Conservation (phyloP, 2,797 vertebrate genomes). For the Sebastes taczanowskii region DNA sequence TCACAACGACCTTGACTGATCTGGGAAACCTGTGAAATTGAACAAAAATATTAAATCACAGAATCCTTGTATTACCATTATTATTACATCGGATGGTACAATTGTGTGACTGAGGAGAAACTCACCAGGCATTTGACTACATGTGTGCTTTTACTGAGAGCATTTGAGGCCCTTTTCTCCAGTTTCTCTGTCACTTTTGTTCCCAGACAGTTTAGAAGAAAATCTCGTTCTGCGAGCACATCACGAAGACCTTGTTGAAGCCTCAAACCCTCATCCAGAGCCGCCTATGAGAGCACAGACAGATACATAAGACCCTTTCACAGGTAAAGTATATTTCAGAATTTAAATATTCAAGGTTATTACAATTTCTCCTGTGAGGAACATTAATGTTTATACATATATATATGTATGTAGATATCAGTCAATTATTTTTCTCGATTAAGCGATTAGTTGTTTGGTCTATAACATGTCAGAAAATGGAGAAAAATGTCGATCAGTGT, state of each 20-base stretch:
- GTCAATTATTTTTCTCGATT: no score
- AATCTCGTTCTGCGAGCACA: constrained; percentile 18
- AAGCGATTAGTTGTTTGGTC: no score
- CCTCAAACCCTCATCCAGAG: constrained; percentile 42
- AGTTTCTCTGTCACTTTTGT: constrained; percentile 12
- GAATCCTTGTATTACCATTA: not conserved
- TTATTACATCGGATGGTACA: not conserved
- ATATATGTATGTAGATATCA: no score
- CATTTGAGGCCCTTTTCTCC: constrained; percentile 15
- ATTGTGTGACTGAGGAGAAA: not conserved
- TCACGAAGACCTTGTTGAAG: constrained; percentile 31
- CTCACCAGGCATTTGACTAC: constrained; percentile 42
- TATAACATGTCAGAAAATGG: no score
- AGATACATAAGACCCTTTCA: not conserved
- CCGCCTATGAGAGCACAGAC: constrained; percentile 25
- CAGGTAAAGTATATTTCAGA: not conserved
- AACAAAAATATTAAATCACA: not conserved
- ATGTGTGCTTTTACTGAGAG: constrained; percentile 14
- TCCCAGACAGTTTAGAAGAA: constrained; percentile 48
- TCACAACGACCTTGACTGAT: not conserved
- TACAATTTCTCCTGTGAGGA: not conserved
- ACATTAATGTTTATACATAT: not conserved
- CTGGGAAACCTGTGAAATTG: not conserved
- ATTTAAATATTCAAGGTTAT: not conserved
- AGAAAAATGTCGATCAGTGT: no score